These are phyloP conservation scores for Champsocephalus gunnari DNA, from an alignment of 2,797 vertebrate genomes.

Conservation along the genomic window DNA sequence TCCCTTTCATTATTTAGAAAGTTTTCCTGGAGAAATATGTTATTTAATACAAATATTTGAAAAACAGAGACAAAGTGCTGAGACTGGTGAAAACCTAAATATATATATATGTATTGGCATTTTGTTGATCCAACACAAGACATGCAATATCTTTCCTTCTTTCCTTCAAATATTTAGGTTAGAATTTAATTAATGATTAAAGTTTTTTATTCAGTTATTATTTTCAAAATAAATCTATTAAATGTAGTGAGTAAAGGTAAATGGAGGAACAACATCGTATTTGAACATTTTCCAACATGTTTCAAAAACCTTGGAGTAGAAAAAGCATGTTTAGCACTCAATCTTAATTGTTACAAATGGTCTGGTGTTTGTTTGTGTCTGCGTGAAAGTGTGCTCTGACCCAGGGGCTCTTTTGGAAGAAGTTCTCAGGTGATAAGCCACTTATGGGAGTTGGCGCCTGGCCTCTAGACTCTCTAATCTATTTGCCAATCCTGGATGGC, in stretches of 20 bases:
- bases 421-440: slow-evolving; percentile 77
- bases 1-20: background rate
- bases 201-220: too few species aligned
- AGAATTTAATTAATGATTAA: too few species aligned
- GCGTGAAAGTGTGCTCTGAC: slow-evolving; percentile 44
- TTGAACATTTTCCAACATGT: background rate
- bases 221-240: too few species aligned
- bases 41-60: background rate
- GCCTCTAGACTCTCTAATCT: slow-evolving; percentile 74
- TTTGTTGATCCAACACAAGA: too few species aligned
- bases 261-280: background rate
- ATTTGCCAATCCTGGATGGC: slow-evolving; percentile 65
- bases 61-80: background rate
- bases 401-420: slow-evolving; percentile 57
- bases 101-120: too few species aligned
- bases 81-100: background rate
- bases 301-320: background rate
- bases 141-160: too few species aligned
- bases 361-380: slow-evolving; percentile 30
- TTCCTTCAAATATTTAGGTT: too few species aligned
- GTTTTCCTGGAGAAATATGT: background rate
- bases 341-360: slow-evolving; percentile 14
- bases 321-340: background rate
- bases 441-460: slow-evolving; percentile 60
- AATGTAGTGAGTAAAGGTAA: background rate